Conservation (phyloP, 2,797 vertebrate genomes). For the Hafferia zeledoni region DNA sequence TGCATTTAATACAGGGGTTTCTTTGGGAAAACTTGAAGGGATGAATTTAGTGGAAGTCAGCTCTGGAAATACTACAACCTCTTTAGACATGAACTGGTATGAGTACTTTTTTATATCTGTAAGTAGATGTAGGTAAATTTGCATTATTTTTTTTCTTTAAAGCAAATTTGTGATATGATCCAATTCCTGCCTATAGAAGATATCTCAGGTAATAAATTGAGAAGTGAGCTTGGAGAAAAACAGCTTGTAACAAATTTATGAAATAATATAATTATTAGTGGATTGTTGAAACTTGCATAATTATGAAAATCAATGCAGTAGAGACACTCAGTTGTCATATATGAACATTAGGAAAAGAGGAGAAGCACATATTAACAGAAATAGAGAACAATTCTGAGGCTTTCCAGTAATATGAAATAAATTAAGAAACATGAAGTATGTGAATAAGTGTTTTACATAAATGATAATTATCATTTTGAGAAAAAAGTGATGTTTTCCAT, state of each 20-base stretch:
- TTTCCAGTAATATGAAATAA: neutral
- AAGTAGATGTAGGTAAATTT: neutral
- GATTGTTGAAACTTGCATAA: constrained; percentile 12
- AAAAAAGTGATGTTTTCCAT: neutral
- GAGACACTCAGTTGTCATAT: neutral
- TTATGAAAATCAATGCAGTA: constrained; percentile 52
- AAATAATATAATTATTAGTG: constrained; percentile 39
- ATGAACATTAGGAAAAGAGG: neutral
- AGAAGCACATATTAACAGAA: neutral
- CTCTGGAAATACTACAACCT: neutral
- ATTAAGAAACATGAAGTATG: neutral
- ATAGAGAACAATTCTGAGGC: neutral
- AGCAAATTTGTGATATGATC: neutral
- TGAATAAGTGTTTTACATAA: neutral
- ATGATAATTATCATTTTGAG: neutral
- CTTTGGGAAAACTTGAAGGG: neutral
- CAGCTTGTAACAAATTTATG: neutral
- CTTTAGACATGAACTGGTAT: neutral
- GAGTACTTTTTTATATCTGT: neutral
- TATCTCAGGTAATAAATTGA: constrained; percentile 26
- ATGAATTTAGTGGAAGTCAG: neutral
- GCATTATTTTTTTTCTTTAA: neutral
- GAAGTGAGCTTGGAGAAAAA: constrained; percentile 25
- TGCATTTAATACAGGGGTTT: neutral
- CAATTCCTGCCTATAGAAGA: neutral